Conservation (phyloP, 2,113 vertebrate species). For the Scolopax mira region DNA sequence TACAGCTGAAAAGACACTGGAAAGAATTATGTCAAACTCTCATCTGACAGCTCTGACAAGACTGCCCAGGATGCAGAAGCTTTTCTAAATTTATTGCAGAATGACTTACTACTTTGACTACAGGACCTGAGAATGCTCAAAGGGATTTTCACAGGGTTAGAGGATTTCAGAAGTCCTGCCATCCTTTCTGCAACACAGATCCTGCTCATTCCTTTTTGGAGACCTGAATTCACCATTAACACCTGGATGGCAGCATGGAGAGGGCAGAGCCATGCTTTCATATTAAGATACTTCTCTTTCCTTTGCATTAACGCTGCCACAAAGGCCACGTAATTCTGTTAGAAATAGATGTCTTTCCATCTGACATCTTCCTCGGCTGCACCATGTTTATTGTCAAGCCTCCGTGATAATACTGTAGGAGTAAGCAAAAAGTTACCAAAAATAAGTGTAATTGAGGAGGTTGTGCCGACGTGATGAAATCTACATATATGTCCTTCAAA, state of each 20-base stretch:
- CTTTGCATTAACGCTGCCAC: not conserved
- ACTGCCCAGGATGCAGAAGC: not conserved
- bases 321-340: accelerated
- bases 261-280: not conserved
- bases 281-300: not conserved
- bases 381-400: not conserved
- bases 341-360: not conserved
- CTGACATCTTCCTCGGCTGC: not conserved
- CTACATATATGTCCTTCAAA: not conserved
- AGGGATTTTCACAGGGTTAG: not conserved
- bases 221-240: not conserved
- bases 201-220: not conserved
- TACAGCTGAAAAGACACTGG: not conserved
- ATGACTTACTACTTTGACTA: not conserved
- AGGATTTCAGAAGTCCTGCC: not conserved
- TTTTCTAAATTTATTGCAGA: not conserved
- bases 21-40: not conserved
- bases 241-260: accelerated
- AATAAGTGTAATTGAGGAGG: not conserved
- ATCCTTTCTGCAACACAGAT: not conserved
- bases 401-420: not conserved
- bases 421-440: not conserved
- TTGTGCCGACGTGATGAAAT: not conserved
- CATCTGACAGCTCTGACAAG: not conserved
- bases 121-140: not conserved